Evolutionary conservation across 2,797 vertebrate species (phyloP).

Genomic region (Cercopithecus petaurista): DNA sequence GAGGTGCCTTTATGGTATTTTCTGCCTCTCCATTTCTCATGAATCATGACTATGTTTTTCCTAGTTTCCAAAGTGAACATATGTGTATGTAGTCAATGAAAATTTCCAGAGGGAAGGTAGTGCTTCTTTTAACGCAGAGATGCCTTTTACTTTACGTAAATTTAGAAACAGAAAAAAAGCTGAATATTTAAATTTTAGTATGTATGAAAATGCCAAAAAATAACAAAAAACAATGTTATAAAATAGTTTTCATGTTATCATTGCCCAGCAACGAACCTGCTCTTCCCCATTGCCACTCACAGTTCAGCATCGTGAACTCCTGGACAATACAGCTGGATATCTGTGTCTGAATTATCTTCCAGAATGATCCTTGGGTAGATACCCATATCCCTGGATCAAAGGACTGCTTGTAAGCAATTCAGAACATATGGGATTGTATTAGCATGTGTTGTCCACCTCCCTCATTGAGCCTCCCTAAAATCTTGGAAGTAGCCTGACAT

Average conservation of each 20-base stretch:
- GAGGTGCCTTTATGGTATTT: not conserved
- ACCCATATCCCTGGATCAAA: not conserved
- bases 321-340: not conserved
- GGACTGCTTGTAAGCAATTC: not conserved
- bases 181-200: not conserved
- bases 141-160: not conserved
- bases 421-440: not conserved
- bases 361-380: not conserved
- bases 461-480: not conserved
- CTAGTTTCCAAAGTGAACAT: not conserved
- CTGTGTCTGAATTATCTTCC: not conserved
- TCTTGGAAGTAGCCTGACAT: not conserved
- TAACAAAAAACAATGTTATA: not conserved
- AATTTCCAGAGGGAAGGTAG: not conserved
- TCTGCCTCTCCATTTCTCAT: not conserved
- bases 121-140: not conserved
- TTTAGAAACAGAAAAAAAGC: not conserved
- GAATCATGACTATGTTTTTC: not conserved
- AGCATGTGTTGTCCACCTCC: not conserved
- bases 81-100: not conserved
- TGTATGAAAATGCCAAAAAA: not conserved
- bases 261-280: not conserved
- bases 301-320: not conserved
- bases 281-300: not conserved
- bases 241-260: not conserved